Base-by-base conservation (phyloP, 2,113 vertebrate genomes). In the Electrona antarctica region DNA sequence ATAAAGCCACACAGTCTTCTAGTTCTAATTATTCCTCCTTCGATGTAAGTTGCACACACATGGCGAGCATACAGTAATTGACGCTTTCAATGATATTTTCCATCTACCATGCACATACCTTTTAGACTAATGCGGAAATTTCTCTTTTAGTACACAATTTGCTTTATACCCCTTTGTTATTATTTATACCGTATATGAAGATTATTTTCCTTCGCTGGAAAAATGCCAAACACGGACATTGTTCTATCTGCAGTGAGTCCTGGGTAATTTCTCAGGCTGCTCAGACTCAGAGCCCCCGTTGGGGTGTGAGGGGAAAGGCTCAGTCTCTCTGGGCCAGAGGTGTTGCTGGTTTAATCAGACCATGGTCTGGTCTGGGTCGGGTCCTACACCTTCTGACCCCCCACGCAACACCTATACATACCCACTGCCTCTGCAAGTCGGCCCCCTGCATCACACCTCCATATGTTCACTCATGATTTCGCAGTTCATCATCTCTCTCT, bases 321-420 rank as follows among this genome's bases (percentile, higher is more conserved):
- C 21, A 21, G 21, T 21, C 83, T 74, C 78, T 9, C 63, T 12
- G 79, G 80, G 86, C 55, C 48, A 2, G 71, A 90, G 87, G 89
- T 92, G 87, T 90, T 86, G 82, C 88, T 87, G 74, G 77, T 80
- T 88, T 88, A 86, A 91, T 92, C 87, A 89, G 65, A 52, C 76
- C 69, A 58, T 67, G 74, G 76, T 66, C 10, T 15, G 69, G 21
- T 21, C 21, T 21, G 21, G 21, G 21, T 21, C 21, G 21, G 21
- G 21, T 74, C 73, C 87, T 76, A 78, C 88, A 89, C 85, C 83
- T 89, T 59, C 72, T 51, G 69, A 81, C 74, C 80, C 78, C 71
- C 69, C 56, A 11, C 64, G 79, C 59, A 76, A 69, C 87, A 82
- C 90, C 83, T 72, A 65, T 82, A 80, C 69, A 78, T 84, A 41